phyloP scores from a whole-genome alignment of 2,797 vertebrate genomes.

The Pagetopsis macropterus region DNA sequence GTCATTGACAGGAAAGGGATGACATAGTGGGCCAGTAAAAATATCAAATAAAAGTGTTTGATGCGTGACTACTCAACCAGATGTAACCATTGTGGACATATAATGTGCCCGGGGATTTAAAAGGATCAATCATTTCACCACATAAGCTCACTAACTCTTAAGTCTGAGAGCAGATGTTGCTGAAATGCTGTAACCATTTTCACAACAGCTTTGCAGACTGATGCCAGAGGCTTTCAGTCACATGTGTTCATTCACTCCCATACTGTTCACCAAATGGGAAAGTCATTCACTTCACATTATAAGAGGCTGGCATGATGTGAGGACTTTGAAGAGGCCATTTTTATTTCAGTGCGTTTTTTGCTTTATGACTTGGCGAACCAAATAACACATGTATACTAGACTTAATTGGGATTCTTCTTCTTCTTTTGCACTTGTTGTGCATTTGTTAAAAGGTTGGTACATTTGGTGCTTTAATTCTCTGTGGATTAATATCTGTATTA shows the following conservation, averaged over 20 bases:
- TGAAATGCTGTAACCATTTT: constrained; percentile 26
- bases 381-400: not conserved
- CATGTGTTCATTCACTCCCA: constrained; percentile 11
- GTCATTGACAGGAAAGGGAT: constrained; percentile 24
- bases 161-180: constrained; percentile 38
- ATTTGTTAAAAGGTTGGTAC: not conserved
- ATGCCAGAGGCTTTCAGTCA: not conserved
- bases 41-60: constrained; percentile 47
- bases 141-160: constrained; percentile 15
- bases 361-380: not conserved
- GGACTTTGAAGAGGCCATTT: not conserved
- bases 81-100: constrained; percentile 38
- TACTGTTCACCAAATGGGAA: not conserved
- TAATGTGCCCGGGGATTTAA: constrained; percentile 21
- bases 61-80: constrained; percentile 46
- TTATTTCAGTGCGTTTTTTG: not conserved
- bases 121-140: constrained; percentile 54
- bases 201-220: not conserved
- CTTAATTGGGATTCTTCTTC: not conserved
- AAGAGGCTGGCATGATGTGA: constrained; percentile 2
- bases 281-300: constrained; percentile 1
- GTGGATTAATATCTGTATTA: not conserved
- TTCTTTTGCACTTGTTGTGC: not conserved
- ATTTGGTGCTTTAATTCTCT: not conserved
- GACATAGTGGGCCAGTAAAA: constrained; percentile 31